Evolutionary conservation across 2,797 vertebrate genomes (phyloP).

Genomic region (Champsocephalus gunnari): DNA sequence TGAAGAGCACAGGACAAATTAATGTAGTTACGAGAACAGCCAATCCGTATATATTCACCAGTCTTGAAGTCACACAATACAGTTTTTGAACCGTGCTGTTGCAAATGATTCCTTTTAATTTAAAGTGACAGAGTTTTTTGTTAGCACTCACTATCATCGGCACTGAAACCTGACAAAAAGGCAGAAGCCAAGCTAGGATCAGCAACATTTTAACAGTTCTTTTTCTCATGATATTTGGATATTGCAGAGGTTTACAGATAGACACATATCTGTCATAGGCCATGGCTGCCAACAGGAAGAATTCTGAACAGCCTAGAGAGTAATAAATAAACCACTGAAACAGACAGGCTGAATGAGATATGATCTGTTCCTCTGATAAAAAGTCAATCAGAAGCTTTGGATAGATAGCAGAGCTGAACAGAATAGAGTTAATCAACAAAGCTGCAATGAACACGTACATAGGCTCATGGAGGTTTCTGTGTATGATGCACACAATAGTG

Average conservation of each 20-base stretch:
- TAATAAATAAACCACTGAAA: slow-evolving; percentile 41
- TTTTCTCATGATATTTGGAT: slow-evolving; percentile 3
- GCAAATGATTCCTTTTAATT: no score
- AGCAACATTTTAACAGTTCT: slow-evolving; percentile 19
- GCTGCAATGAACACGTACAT: slow-evolving; percentile 71
- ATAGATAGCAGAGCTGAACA: slow-evolving; percentile 42
- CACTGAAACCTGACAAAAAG: slow-evolving; percentile 3
- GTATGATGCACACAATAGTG: slow-evolving; percentile 21
- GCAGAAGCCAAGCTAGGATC: slow-evolving; percentile 14
- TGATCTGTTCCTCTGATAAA: slow-evolving; percentile 44
- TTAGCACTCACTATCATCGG: no score
- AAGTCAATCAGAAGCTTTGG: slow-evolving; percentile 55
- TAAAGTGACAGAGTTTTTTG: no score
- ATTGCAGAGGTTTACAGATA: slow-evolving; percentile 61
- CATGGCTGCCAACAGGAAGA: slow-evolving; percentile 55
- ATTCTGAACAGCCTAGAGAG: slow-evolving; percentile 24
- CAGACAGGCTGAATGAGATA: slow-evolving; percentile 33
- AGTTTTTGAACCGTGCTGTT: no score
- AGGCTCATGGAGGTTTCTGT: slow-evolving; percentile 61
- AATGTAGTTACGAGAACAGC: no score
- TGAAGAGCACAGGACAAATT: no score
- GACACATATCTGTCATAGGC: slow-evolving; percentile 60
- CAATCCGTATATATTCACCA: no score
- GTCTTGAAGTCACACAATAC: no score
- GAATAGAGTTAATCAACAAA: slow-evolving; percentile 46